Conservation (phyloP, 2,797 vertebrate genomes). For the Melanotaenia pygmaea region DNA sequence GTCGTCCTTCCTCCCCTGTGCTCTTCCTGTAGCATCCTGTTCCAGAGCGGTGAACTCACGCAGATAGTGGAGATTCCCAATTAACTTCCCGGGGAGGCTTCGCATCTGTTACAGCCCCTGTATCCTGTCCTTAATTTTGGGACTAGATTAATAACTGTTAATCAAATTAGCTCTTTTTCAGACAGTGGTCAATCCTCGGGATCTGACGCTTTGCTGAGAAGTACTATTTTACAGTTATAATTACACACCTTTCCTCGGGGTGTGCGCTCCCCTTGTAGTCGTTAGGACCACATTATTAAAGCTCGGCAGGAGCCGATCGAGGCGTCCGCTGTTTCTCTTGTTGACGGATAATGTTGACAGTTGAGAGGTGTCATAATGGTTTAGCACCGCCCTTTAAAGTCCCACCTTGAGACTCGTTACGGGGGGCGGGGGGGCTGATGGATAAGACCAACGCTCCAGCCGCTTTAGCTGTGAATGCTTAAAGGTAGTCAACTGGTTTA, state of each 20-base stretch:
- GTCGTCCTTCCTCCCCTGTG: conserved; percentile 2
- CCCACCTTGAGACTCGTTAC: conserved; percentile 24
- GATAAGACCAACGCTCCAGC: conserved; percentile 42
- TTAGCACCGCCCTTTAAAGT: conserved; percentile 39
- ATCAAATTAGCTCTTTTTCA: conserved; percentile 70
- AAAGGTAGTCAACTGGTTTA: conserved; percentile 33
- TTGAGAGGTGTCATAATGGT: conserved; percentile 32
- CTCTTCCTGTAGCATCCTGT: conserved; percentile 26
- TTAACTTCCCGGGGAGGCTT: conserved; percentile 63
- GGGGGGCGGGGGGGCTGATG: conserved; percentile 31
- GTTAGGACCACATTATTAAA: conserved; percentile 47
- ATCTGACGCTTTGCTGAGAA: conserved; percentile 48
- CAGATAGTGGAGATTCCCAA: conserved; percentile 69
- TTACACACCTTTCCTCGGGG: conserved; percentile 46
- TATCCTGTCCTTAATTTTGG: conserved; percentile 49
- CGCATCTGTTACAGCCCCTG: conserved; percentile 69
- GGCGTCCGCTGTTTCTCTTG: conserved; percentile 47
- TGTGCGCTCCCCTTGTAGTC: conserved; percentile 32
- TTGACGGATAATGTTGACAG: conserved; percentile 38
- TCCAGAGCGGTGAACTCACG: conserved; percentile 51
- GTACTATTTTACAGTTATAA: conserved; percentile 51
- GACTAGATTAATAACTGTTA: conserved; percentile 72
- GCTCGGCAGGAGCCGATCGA: conserved; percentile 48
- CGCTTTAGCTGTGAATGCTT: conserved; percentile 38
- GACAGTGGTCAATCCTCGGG: conserved; percentile 53